Conservation (phyloP, 1,140 invertebrate species). For the Eciton burchellii region DNA sequence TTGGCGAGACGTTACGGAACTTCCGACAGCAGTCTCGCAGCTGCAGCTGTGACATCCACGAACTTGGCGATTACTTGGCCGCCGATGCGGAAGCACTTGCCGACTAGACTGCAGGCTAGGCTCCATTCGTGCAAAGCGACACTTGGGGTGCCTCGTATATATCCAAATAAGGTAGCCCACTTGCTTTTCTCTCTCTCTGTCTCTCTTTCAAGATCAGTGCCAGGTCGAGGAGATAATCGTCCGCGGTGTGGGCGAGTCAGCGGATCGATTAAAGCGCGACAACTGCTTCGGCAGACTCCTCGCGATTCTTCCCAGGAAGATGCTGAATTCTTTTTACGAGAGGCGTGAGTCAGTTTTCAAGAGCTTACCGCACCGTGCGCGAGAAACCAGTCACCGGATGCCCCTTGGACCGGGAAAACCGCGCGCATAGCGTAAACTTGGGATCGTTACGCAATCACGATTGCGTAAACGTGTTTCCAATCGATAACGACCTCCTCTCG, state of each 20-base stretch:
- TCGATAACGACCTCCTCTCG: no score
- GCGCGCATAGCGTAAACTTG: no score
- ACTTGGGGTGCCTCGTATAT: background rate
- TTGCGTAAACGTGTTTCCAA: no score
- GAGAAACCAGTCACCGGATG: background rate
- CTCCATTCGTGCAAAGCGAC: conserved; percentile 20
- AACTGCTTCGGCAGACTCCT: conserved; percentile 27
- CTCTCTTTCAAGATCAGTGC: conserved; percentile 1
- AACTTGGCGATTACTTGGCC: conserved; percentile 37
- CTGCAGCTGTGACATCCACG: conserved; percentile 29
- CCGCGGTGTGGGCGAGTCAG: conserved; percentile 2
- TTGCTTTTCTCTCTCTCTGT: background rate
- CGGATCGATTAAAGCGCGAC: conserved; percentile 13
- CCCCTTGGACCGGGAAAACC: background rate
- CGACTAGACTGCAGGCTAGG: conserved; percentile 42
- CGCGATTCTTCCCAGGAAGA: background rate
- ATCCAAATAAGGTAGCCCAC: conserved; percentile 33
- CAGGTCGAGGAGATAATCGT: conserved; percentile 32
- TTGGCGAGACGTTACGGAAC: conserved; percentile 51
- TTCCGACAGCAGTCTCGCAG: conserved; percentile 14
- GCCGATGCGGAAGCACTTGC: conserved; percentile 59
- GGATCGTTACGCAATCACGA: no score
- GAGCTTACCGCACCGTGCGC: no score
- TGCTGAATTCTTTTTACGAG: background rate
- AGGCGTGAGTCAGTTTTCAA: background rate